A percentile compares a stretch with the other conserved stretches of the same genome.
Conservation (phyloP, 2,797 vertebrate genomes). For the Aulostomus chinensis region DNA sequence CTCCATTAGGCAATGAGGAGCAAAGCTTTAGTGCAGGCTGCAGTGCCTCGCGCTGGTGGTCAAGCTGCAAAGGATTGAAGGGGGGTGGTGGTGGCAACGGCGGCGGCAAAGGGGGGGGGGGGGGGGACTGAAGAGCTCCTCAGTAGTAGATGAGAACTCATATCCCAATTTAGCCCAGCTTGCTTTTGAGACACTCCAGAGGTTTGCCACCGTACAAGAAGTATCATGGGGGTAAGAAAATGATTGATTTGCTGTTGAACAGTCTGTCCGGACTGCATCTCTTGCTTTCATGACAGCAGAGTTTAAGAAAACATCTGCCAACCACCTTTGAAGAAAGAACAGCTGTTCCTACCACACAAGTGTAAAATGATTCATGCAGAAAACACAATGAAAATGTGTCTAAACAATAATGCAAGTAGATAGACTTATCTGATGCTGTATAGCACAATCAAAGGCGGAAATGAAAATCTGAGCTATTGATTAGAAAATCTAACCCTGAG, state of each 20-base stretch:
- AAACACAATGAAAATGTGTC: constrained; percentile 11
- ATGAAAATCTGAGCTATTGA: constrained; percentile 15
- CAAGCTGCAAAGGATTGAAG: constrained; percentile 51
- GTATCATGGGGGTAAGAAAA: constrained; percentile 29
- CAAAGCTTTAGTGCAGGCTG: constrained; percentile 61
- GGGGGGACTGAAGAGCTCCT: constrained; percentile 54
- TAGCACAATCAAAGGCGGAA: constrained; percentile 2
- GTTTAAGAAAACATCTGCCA: constrained; percentile 16
- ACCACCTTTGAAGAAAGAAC: constrained; percentile 19
- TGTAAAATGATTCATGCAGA: constrained; percentile 38
- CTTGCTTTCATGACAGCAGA: constrained; percentile 2
- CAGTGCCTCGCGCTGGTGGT: constrained; percentile 55
- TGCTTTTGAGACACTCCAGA: constrained; percentile 32
- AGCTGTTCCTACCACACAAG: constrained; percentile 37
- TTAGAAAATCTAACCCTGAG: no score
- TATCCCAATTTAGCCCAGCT: constrained; percentile 52
- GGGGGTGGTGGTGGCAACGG: no score
- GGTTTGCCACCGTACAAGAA: constrained; percentile 24
- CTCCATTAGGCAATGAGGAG: constrained; percentile 72
- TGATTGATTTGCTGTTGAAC: constrained; percentile 18
- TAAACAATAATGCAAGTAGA: constrained; percentile 13
- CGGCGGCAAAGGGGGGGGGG: no score
- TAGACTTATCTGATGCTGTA: constrained; percentile 2
- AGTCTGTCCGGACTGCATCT: constrained; percentile 8
- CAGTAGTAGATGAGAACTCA: constrained; percentile 47